Evolutionary conservation across 2,888 invertebrate genomes (phyloP).

Genomic region (Hofmannophila pseudospretella): DNA sequence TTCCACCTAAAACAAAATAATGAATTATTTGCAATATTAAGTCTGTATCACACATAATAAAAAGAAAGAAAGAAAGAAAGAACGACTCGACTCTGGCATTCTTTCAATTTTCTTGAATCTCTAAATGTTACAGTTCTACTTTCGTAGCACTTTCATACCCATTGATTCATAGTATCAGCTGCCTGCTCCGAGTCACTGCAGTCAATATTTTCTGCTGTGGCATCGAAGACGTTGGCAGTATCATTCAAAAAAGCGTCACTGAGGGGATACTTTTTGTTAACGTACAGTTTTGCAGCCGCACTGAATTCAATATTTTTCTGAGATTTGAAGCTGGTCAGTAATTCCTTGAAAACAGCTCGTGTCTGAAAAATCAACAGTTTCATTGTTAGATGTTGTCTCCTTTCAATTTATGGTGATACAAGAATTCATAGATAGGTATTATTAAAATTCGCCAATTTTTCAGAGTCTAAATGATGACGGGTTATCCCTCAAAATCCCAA

Average conservation of each 20-base stretch:
- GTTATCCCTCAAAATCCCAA: too few species aligned
- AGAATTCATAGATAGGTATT: too few species aligned
- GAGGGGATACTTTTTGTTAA: constrained; percentile 17
- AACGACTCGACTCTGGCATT: too few species aligned
- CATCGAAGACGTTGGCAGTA: constrained; percentile 18
- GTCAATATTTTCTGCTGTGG: constrained; percentile 27
- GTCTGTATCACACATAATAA: too few species aligned
- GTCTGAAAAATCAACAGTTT: constrained; percentile 28
- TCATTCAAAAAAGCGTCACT: constrained; percentile 15
- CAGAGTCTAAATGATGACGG: too few species aligned
- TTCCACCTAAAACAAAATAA: constrained; percentile 27
- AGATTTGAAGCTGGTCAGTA: constrained; percentile 15
- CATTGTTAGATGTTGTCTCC: too few species aligned
- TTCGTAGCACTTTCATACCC: constrained; percentile 27
- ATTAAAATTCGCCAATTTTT: too few species aligned
- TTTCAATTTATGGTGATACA: too few species aligned
- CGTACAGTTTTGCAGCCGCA: constrained; percentile 22
- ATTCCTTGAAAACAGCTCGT: constrained; percentile 15
- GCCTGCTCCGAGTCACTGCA: constrained; percentile 22
- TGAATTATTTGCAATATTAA: constrained; percentile 8
- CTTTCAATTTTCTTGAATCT: too few species aligned
- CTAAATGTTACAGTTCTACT: too few species aligned
- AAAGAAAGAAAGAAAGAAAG: too few species aligned
- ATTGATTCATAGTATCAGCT: constrained; percentile 33
- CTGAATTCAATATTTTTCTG: constrained; percentile 23